phyloP scores from a whole-genome alignment of 2,888 invertebrate genomes.

The Mimas tiliae region DNA sequence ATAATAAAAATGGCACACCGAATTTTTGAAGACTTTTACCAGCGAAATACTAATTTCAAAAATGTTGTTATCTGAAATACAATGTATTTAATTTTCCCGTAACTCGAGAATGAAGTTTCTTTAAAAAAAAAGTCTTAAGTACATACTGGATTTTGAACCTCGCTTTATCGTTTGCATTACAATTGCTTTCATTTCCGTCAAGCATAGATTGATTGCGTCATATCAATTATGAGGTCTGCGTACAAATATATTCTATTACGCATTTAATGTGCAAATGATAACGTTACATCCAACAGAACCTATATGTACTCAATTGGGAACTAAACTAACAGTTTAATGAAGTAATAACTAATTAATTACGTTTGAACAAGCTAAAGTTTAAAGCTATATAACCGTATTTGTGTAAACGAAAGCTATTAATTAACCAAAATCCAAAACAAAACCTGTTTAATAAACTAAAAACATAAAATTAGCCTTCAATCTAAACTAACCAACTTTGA shows the following conservation, averaged over 20 bases:
- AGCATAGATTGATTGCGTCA: slow-evolving; percentile 18
- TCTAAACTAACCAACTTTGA: no score
- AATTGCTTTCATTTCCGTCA: slow-evolving; percentile 24
- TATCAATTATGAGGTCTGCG: slow-evolving; percentile 33
- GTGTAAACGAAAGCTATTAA: no score
- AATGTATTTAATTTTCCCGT: not conserved
- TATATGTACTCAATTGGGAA: not conserved
- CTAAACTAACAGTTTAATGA: no score
- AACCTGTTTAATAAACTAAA: no score
- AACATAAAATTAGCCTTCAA: no score
- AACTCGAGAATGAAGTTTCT: not conserved
- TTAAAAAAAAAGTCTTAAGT: not conserved
- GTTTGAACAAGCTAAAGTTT: no score
- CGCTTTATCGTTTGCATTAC: slow-evolving; percentile 21
- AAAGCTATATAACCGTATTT: no score
- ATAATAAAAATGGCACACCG: no score
- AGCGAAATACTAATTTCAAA: no score
- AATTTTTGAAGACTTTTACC: not conserved
- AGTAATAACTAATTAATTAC: no score
- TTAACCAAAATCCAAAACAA: no score
- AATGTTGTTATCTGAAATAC: no score
- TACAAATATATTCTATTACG: slow-evolving; percentile 39
- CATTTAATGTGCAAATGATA: slow-evolving; percentile 14
- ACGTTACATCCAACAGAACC: not conserved
- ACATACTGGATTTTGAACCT: slow-evolving; percentile 18